Percentiles rank a stretch among this genome's conserved stretches.
Conservation (phyloP, 2,888 invertebrate species). For the Lampropteryx suffumata region DNA sequence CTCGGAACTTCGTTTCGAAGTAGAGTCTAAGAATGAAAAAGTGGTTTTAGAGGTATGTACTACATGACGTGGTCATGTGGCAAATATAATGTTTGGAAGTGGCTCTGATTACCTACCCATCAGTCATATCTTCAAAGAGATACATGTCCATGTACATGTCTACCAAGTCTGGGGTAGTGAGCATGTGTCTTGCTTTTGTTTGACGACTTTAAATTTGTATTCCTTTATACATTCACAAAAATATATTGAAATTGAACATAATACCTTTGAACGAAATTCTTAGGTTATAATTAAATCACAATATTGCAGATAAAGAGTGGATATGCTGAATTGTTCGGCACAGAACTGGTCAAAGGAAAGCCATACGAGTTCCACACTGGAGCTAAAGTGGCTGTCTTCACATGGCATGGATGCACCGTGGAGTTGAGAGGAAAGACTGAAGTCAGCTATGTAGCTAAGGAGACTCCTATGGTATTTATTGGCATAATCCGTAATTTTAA, state of each 20-base stretch:
- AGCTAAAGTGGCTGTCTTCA: conserved; percentile 97
- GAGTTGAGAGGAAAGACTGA: conserved; percentile 94
- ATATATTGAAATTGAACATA: neutral
- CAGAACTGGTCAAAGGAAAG: conserved; percentile 96
- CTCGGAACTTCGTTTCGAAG: conserved; percentile 96
- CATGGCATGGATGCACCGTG: conserved; percentile 96
- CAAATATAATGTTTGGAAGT: too few relatives aligned
- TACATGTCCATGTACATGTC: too few relatives aligned
- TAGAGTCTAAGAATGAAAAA: conserved; percentile 93
- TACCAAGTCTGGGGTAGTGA: too few relatives aligned
- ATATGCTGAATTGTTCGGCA: conserved; percentile 97
- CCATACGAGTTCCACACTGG: conserved; percentile 94
- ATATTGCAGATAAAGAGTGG: conserved; percentile 90
- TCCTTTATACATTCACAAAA: too few relatives aligned
- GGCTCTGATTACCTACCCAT: too few relatives aligned
- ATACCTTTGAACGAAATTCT: too few relatives aligned
- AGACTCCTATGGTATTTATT: conserved; percentile 94
- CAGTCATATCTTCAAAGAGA: too few relatives aligned
- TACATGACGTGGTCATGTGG: too few relatives aligned
- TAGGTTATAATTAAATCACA: conserved; percentile 15
- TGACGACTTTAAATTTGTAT: too few relatives aligned
- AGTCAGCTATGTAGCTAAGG: conserved; percentile 96
- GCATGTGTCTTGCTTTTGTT: too few relatives aligned
- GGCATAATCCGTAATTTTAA: too few relatives aligned
- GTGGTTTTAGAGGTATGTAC: conserved; percentile 84